Conservation (phyloP, 2,797 vertebrate species). For the Propithecus perrieri region DNA sequence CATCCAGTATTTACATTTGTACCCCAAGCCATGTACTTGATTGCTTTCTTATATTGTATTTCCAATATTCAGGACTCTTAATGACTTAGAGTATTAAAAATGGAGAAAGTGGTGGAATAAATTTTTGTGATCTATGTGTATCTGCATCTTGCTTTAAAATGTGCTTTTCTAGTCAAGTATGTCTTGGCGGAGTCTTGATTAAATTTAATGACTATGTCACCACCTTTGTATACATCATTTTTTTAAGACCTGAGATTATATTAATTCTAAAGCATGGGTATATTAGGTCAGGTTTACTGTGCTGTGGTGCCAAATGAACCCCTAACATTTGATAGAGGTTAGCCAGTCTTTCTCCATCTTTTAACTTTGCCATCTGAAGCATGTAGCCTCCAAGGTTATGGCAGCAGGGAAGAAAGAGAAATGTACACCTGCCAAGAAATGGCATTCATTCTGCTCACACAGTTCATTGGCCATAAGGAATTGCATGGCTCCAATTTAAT, state of each 20-base stretch:
- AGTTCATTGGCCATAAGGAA: constrained; percentile 32
- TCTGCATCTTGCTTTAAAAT: neutral
- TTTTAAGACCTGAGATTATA: neutral
- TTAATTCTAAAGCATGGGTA: neutral
- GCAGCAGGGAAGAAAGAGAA: neutral
- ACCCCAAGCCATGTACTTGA: neutral
- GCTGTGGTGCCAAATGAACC: neutral
- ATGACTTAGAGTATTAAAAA: neutral
- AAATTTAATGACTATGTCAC: neutral
- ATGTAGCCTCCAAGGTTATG: neutral
- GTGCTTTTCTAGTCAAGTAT: neutral
- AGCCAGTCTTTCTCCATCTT: neutral
- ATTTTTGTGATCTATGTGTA: neutral
- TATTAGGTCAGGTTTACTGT: neutral
- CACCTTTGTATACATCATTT: neutral
- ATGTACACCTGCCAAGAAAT: neutral
- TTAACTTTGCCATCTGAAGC: neutral
- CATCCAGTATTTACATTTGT: neutral
- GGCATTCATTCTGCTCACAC: neutral
- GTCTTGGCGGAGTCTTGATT: neutral
- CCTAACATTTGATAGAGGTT: neutral
- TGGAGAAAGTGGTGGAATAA: neutral
- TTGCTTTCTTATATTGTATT: neutral
- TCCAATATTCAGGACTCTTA: neutral
- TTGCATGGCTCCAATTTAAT: constrained; percentile 3